Base-by-base conservation (phyloP, 1,140 invertebrate species). In the Papilio glaucus region DNA sequence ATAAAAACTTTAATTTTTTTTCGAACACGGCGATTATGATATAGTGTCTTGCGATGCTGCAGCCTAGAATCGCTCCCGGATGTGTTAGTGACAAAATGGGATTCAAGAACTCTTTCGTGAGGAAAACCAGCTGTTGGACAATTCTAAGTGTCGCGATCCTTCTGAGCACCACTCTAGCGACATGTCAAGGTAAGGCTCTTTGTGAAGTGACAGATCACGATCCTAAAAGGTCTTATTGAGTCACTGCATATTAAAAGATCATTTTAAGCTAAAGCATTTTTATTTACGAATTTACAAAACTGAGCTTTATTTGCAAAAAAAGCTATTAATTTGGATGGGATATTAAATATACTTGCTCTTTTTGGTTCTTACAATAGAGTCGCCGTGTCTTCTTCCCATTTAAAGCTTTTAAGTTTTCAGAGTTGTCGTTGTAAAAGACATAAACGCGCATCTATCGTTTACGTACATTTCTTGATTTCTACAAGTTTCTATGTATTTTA, bases 161-260 rank as follows among this genome's bases (percentile, higher is more conserved):
- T 83, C 74, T 85, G 65, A 76, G 84, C 75, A 61, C 77, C 26
- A 79, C 81, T 71, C 63, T 83, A 74, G 78, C 83, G 74, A 77
- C 81, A 82, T 91, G 88, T 91, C 89, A 90, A 91, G 89, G 89
- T 91, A 82, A 86, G 85, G 42, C 62, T 72, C 77, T 79, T 77
- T 77, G 78, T 79, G 73, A 75, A 60, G 67, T 73, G 72, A 12
- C 12, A 6, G 57, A 70, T 53, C 70, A 75, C 70, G 70, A 72
- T 53, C 8, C 24, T 18, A 33, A 49, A 69, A 33, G 67, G 37
- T 39, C 57, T 60, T 60, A 29, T 29, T 26, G 18, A 60, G 9
- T 13, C 26, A n/a, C n/a, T n/a, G n/a, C n/a, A n/a, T n/a, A n/a
- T n/a, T n/a, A n/a, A n/a, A n/a, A n/a, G n/a, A n/a, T n/a, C n/a